Base-by-base conservation (phyloP, 2,113 vertebrate genomes). In the Pterophyllum scalare region DNA sequence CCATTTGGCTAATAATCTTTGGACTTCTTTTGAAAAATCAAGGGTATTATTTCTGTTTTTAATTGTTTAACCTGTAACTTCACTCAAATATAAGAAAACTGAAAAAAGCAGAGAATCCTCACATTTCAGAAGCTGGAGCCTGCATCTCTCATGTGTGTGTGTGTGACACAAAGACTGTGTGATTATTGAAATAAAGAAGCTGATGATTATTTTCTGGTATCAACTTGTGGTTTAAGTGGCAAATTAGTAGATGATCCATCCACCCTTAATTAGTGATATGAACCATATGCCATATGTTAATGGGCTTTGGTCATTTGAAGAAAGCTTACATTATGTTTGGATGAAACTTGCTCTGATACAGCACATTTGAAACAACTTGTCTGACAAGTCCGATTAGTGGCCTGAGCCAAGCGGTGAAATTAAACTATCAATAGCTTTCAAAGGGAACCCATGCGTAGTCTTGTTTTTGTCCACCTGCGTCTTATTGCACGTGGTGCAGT, bases 391-490 rank as follows among this genome's bases (percentile, higher is more conserved):
- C 20, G 15, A 75, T 81, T 76, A 81, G n/a, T 12, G 19, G 38
- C 79, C 72, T 6, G 9, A 75, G 59, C 33, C 64, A 38, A 67
- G 49, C 6, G 3, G 57, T 59, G 38, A 80, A 80, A 82, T 81
- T 57, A 79, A 87, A 79, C 33, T 31, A 76, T 77, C 70, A 87
- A 81, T 65, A 74, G 60, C n/a, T 79, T 62, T 83, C 46, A 84
- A 52, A 80, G 24, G 43, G 72, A 84, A 38, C 56, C 57, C 26
- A 40, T 31, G 14, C 80, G 22, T 24, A 9, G 3, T 56, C 20
- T 77, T 79, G 35, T 84, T 83, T 86, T 59, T 62, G 38, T 83
- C 43, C 59, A 84, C 77, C 81, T 88, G 78, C 59, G 59, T 65
- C 83, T 80, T 65, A 5, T 60, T 78, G 38, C 62, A 75, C 58